phyloP scores from a whole-genome alignment of 23 tunicate genomes.

The Halocynthia aurantium region DNA sequence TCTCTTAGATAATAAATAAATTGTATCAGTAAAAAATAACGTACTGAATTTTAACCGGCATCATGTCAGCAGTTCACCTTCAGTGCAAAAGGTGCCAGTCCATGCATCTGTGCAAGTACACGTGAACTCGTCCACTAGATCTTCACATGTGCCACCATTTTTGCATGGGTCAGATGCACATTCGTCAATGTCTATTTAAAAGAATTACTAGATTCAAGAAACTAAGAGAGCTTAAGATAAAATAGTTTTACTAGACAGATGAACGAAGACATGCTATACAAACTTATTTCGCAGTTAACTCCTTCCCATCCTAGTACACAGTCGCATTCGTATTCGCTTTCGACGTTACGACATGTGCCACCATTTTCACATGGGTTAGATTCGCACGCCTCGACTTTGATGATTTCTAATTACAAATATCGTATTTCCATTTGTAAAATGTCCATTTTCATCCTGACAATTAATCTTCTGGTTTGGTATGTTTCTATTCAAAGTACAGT shows the following conservation, averaged over 20 bases:
- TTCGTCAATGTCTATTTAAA: slow-evolving; percentile 4
- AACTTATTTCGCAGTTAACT: slow-evolving; percentile 39
- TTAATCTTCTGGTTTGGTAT: too few relatives aligned
- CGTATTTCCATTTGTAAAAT: too few relatives aligned
- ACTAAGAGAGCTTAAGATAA: too few relatives aligned
- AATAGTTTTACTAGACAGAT: not conserved
- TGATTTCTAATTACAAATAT: not conserved
- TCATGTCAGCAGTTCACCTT: not conserved
- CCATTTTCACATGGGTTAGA: slow-evolving; percentile 32
- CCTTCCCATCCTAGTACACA: slow-evolving; percentile 26
- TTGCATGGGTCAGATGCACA: slow-evolving; percentile 16
- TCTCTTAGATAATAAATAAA: too few relatives aligned
- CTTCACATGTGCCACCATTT: slow-evolving; percentile 16
- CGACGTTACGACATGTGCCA: slow-evolving; percentile 16
- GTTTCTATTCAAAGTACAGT: not conserved
- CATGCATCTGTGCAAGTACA: slow-evolving; percentile 4
- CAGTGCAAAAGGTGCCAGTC: slow-evolving; percentile 5
- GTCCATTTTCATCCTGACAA: too few relatives aligned
- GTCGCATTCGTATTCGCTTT: slow-evolving; percentile 14
- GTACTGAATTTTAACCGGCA: not conserved
- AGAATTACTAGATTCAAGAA: not conserved
- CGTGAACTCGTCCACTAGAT: slow-evolving; percentile 5
- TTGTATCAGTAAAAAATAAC: not conserved
- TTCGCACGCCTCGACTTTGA: slow-evolving; percentile 26
- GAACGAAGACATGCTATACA: not conserved